Evolutionary conservation across 2,797 vertebrate species (phyloP), one percentile per base, ranked within the genome.

Genomic region (Smutsia temminckii): DNA sequence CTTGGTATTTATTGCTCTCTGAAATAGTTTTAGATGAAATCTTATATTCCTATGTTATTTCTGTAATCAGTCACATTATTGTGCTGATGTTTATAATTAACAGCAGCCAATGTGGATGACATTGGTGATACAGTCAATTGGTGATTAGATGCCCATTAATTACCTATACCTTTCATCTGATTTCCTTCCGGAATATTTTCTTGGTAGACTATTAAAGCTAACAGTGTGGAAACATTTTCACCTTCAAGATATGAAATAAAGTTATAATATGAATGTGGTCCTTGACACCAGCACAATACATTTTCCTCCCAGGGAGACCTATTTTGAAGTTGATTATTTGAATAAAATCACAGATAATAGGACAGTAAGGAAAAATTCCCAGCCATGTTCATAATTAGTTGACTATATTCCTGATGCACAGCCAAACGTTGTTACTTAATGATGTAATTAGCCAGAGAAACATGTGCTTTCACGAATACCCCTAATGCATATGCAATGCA

Each of bases 361-460:
- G 40, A 75, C 6, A 85, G 29, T 63, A 85, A 95, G 72, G 87
- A 91, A 91, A 92, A 95, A 92, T 78, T 88, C 84, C 64, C 66
- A 93, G 63, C 89, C 74, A 17, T 59, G 25, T 29, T 95, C 57
- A 83, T 96, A 96, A 96, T 96, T 95, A 95, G 75, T 51, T 66
- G 92, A 88, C 87, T 87, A 8, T 95, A 90, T 96, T 96, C 85
- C 64, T 51, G 90, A 34, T 66, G 59, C 77, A 68, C 78, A 84
- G 66, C 78, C 77, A 85, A 91, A 64, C 1, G 1, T 89, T 32
- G n/a, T 86, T 88, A 68, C 83, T 96, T 95, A 89, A 87, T 95
- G 92, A 85, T 83, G 13, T 88, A 89, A 96, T 95, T 96, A 96
- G 86, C 66, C 61, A 71, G 80, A 93, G 87, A 96, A 85, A 81